Evolutionary conservation across 2,888 invertebrate species (phyloP), one percentile per base, ranked within the genome.

Genomic region (Fragum whitleyi): DNA sequence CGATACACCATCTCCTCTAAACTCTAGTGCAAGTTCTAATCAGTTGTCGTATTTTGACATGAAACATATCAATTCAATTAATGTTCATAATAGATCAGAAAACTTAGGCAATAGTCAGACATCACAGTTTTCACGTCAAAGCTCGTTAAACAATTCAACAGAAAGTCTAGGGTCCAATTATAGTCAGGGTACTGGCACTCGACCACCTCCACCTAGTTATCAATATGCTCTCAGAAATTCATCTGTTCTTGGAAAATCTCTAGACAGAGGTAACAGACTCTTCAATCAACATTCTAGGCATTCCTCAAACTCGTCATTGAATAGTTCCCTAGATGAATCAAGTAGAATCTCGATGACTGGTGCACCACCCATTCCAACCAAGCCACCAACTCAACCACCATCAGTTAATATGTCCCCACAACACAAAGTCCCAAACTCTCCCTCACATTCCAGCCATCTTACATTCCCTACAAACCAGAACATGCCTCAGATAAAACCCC

Each of bases 1-100:
- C 19, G 83, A 85, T 29, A 83, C 85, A 3, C 85, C 85, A 19
- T 83, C 85, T n/a, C 85, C 85, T 21, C 59, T 85, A 14, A 79
- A 79, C 51, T 75, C 77, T 7, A 85, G 85, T 68, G 71, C 79
- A n/a, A 85, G 69, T 62, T 83, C 80, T 36, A 80, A 77, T 47
- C 82, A 79, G 47, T 36, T 71, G 26, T 79, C 85, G 11, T 85
- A 79, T 53, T 85, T 85, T 68, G 85, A 85, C 68, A 61, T 77
- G 26, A 80, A 62, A 16, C 74, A 74, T 32, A 42, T 79, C n/a
- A 65, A 53, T 36, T 28, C 69, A n/a, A 69, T 62, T 14, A 51
- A 51, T 21, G 14, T 39, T 39, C 69, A 71, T 23, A 57, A 75
- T n/a, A 61, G 53, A 51, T 21, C 70, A 42, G 47, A 65, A 11